Percentiles rank a stretch among this genome's conserved stretches.
These are phyloP conservation scores for Endotricha flammealis DNA, from an alignment of 2,888 invertebrate genomes.

Conservation along the genomic window DNA sequence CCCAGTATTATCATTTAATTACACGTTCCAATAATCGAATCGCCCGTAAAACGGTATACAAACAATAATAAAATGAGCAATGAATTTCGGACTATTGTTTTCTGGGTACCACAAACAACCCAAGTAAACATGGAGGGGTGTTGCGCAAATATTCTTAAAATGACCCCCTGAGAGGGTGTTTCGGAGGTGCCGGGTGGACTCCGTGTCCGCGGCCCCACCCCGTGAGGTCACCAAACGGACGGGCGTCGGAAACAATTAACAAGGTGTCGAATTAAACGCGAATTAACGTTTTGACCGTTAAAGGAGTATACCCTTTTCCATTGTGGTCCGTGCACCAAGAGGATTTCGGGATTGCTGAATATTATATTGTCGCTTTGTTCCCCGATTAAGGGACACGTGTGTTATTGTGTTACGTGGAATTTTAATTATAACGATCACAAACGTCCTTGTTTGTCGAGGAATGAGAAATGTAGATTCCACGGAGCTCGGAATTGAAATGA, in stretches of 20 bases:
- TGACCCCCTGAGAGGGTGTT: conserved; percentile 56
- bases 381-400: conserved; percentile 55
- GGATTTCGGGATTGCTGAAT: conserved; percentile 74
- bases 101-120: conserved; percentile 76
- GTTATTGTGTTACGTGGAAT: conserved; percentile 43
- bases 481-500: neutral
- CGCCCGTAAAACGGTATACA: conserved; percentile 73
- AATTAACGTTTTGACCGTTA: conserved; percentile 74
- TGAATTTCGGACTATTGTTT: conserved; percentile 78
- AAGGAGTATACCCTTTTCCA: conserved; percentile 76
- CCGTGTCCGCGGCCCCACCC: conserved; percentile 53
- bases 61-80: conserved; percentile 79
- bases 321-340: conserved; percentile 69
- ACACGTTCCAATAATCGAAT: conserved; percentile 76
- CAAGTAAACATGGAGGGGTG: conserved; percentile 70
- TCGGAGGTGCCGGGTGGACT: conserved; percentile 45
- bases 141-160: conserved; percentile 76
- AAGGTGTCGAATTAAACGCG: conserved; percentile 79
- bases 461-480: neutral
- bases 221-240: conserved; percentile 72
- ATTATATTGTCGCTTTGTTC: conserved; percentile 73
- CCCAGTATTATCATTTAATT: conserved; percentile 77
- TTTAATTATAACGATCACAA: conserved; percentile 35
- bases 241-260: conserved; percentile 76
- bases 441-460: conserved; percentile 10